A percentile compares a stretch with the other conserved stretches of the same genome.
Evolutionary conservation across 2,113 vertebrate genomes (phyloP).

Genomic region (Lathamus discolor): DNA sequence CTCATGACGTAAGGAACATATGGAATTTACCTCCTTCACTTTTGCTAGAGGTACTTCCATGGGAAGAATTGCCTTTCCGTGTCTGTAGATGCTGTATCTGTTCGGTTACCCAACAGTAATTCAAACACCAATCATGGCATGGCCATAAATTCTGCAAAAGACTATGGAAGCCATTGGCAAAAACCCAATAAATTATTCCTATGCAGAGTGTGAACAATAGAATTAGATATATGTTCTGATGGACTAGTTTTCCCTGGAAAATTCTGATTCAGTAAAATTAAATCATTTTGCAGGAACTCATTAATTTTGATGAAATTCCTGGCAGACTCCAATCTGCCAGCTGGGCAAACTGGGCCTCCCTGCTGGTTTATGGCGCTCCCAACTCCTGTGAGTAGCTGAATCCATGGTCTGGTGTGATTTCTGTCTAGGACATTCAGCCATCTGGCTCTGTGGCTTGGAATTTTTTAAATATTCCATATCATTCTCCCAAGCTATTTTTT

Average conservation of each 20-base stretch:
- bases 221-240: neutral
- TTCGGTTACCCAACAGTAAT: neutral
- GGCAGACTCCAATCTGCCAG: neutral
- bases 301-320: neutral
- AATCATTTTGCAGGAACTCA: neutral
- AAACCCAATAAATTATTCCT: neutral
- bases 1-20: neutral
- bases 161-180: neutral
- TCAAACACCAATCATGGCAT: neutral
- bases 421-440: neutral
- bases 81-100: neutral
- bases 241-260: conserved; percentile 7
- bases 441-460: conserved; percentile 9
- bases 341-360: neutral
- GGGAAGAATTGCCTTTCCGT: neutral
- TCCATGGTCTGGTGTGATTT: conserved; percentile 13
- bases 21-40: neutral
- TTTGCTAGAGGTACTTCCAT: neutral
- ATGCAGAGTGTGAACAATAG: neutral
- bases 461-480: neutral
- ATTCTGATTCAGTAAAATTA: neutral
- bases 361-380: conserved; percentile 3
- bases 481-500: conserved; percentile 13
- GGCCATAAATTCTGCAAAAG: neutral
- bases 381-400: neutral